A percentile compares a stretch with the other conserved stretches of the same genome.
These are phyloP conservation scores for Elanus axillaris DNA, from an alignment of 2,113 vertebrate genomes.

Conservation along the genomic window DNA sequence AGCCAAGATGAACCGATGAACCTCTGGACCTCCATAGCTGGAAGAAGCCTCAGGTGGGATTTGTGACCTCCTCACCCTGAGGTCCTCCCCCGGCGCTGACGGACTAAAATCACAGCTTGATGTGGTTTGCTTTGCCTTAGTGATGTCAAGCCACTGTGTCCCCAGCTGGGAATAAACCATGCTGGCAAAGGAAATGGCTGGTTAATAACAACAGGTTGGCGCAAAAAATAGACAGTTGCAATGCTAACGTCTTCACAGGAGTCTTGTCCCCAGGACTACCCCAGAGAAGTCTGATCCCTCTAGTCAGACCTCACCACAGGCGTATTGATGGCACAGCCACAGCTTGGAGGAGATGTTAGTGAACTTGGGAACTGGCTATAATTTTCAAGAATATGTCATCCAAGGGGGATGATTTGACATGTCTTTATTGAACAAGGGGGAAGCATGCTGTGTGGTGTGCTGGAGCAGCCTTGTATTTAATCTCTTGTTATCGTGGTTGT, in stretches of 20 bases:
- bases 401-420: not conserved
- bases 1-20: not conserved
- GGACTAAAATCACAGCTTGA: not conserved
- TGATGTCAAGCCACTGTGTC: not conserved
- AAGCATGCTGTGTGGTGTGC: not conserved
- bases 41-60: not conserved
- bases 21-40: not conserved
- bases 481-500: slow-evolving; percentile 31
- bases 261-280: not conserved
- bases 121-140: not conserved
- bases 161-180: not conserved
- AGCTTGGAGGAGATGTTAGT: not conserved
- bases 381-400: not conserved
- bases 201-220: not conserved
- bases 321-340: accelerated
- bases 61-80: not conserved
- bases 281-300: not conserved
- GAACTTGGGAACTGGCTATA: not conserved
- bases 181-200: not conserved
- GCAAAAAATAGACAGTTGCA: not conserved
- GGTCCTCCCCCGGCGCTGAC: accelerated
- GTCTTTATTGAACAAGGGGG: not conserved
- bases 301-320: not conserved
- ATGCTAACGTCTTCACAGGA: not conserved
- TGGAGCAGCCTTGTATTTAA: slow-evolving; percentile 17